phyloP scores from a whole-genome alignment of 2,113 vertebrate genomes.

The Brachypodius melanocephalos region DNA sequence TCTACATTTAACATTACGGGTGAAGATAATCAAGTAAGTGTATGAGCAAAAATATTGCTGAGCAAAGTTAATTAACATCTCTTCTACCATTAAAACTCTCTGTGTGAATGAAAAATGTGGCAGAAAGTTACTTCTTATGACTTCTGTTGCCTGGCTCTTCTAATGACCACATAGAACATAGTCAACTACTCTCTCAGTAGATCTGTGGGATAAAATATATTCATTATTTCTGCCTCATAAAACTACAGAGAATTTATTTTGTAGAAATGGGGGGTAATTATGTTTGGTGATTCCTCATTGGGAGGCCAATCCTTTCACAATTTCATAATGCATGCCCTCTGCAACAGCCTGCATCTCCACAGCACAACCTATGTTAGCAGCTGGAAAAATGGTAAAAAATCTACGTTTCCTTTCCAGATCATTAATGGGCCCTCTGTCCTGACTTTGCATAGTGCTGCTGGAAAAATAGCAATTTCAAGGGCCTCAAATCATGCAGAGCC shows the following conservation, averaged over 20 bases:
- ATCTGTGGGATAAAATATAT: neutral
- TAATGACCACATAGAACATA: neutral
- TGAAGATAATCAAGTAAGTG: neutral
- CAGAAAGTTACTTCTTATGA: neutral
- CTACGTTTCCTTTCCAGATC: neutral
- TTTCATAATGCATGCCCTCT: neutral
- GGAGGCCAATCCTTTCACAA: neutral
- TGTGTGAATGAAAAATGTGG: neutral
- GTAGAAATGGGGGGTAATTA: neutral
- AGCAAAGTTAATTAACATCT: neutral
- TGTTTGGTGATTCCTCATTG: neutral
- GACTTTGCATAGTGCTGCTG: neutral
- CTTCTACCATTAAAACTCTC: neutral
- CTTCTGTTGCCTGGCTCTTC: neutral
- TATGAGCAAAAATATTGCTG: neutral
- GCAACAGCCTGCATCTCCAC: rapidly evolving
- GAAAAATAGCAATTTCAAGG: neutral
- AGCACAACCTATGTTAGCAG: neutral
- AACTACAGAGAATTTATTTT: neutral
- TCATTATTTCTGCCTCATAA: neutral
- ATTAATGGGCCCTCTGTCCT: neutral
- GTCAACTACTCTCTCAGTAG: neutral
- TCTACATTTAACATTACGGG: neutral
- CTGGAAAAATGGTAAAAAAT: neutral
- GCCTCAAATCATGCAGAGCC: neutral